Percentiles rank a stretch among this genome's conserved stretches.
Conservation (phyloP, 2,113 vertebrate species). For the Paralichthys olivaceus region DNA sequence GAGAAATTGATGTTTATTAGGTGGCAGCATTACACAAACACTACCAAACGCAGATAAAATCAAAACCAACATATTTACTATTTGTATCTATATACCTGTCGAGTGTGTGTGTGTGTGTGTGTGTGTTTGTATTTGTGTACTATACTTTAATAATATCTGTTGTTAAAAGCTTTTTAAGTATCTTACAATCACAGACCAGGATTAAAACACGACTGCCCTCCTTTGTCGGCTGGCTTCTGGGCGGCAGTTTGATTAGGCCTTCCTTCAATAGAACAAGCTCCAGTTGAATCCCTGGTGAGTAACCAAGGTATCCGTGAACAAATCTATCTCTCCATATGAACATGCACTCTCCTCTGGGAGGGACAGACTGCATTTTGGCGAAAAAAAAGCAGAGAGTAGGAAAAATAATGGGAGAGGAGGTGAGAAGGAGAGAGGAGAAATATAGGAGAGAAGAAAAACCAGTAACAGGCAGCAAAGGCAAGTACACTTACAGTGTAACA, state of each 20-base stretch:
- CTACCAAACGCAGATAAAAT: too few species aligned
- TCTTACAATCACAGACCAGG: slow-evolving; percentile 14
- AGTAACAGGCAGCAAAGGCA: slow-evolving; percentile 2
- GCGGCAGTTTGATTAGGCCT: slow-evolving; percentile 20
- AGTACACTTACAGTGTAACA: background rate
- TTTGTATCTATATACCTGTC: too few species aligned
- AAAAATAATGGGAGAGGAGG: background rate
- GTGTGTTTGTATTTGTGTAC: too few species aligned
- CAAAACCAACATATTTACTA: too few species aligned
- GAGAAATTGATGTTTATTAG: too few species aligned
- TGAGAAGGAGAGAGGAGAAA: slow-evolving; percentile 6
- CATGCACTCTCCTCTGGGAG: slow-evolving; percentile 3
- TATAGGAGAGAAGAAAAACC: slow-evolving; percentile 10
- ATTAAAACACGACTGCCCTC: slow-evolving; percentile 9
- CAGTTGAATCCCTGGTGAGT: slow-evolving; percentile 25
- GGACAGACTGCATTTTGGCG: slow-evolving; percentile 2
- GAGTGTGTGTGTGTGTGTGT: too few species aligned
- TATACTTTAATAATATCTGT: too few species aligned
- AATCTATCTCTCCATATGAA: background rate
- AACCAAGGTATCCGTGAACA: slow-evolving; percentile 13
- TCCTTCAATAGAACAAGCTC: slow-evolving; percentile 27
- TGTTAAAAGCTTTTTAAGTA: background rate
- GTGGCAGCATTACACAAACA: too few species aligned
- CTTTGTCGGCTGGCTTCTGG: background rate
- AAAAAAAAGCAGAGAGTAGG: background rate